Base-by-base conservation (phyloP, 2,797 vertebrate genomes). In the Parauchenoglanis ngamensis region DNA sequence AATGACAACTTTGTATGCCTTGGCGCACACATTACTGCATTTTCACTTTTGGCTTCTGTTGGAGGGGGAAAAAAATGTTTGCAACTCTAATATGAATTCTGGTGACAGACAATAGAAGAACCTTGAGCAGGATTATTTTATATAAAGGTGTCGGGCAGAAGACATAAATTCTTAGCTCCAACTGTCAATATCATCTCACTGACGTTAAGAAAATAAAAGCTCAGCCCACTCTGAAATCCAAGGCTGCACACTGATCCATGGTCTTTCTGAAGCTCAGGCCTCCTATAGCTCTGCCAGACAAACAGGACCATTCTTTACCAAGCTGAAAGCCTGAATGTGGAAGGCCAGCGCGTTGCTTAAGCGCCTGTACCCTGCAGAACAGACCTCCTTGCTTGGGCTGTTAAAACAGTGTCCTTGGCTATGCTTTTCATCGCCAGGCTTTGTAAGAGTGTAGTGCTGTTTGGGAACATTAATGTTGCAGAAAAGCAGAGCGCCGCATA, bases 301-400 rank as follows among this genome's bases (percentile, higher is more conserved):
- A 76, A 70, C 77, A 70, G 57, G 72, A 17, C 54, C 63, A 87
- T 89, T 92, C 83, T 72, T 81, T 52, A 84, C 70, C 87, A 56
- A 91, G 87, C 40, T 80, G 49, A 87, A 80, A 87, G 84, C 87
- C 81, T 91, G 92, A 87, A 77, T 67, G n/a, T 23, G 17, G 49
- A 92, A 93, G 89, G 90, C 89, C 84, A 88, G 84, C 88, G 6
- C 52, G 88, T 89, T 83, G 88, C 68, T 79, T 83, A 89, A 89
- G 59, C 19, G 52, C 73, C 76, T 61, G 44, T 21, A 68, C 89
- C 72, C 44, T 83, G 67, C 84, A 87, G 61, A 85, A 89, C 57
- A 91, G 5, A 84, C 89, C 91, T 92, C 19, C 46, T 54, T 63
- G 40, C 67, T 40, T 21, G 28, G 63, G 75, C 90, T 56, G 88